Percentiles rank a stretch among this genome's conserved stretches.
phyloP scores from a whole-genome alignment of 2,888 invertebrate genomes.

The Cataglyphis livida region DNA sequence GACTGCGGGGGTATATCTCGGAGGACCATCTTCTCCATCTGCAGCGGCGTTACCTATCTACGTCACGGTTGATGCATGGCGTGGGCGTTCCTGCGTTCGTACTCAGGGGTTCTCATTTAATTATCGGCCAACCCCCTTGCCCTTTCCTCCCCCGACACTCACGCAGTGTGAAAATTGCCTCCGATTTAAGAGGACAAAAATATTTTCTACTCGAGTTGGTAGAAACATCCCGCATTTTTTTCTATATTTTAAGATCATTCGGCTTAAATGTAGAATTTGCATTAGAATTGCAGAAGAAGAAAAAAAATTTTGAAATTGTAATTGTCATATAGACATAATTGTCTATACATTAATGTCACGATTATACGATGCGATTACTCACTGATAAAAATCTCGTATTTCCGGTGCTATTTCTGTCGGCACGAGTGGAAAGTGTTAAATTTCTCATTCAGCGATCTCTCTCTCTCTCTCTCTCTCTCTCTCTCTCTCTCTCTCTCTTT shows the following conservation, averaged over 20 bases:
- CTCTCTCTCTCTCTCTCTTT: neutral
- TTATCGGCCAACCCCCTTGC: conserved; percentile 74
- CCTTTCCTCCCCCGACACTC: neutral
- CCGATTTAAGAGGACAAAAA: conserved; percentile 24
- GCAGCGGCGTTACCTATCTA: conserved; percentile 84
- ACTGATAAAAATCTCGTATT: neutral
- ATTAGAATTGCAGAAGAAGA: neutral
- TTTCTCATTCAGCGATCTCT: neutral
- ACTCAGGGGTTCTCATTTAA: conserved; percentile 85
- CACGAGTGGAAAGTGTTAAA: conserved; percentile 11
- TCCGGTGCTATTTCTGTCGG: neutral
- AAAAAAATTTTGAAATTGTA: neutral
- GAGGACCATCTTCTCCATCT: conserved; percentile 85
- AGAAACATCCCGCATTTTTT: neutral
- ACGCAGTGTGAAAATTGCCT: conserved; percentile 29
- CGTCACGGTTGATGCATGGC: conserved; percentile 85
- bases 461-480: neutral
- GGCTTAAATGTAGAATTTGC: neutral
- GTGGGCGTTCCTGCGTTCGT: conserved; percentile 84
- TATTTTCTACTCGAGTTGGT: neutral
- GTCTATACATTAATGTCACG: neutral
- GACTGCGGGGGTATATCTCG: conserved; percentile 80
- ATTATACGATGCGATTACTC: neutral
- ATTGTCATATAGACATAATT: neutral
- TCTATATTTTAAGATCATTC: neutral